These are phyloP conservation scores for Galendromus occidentalis DNA, from an alignment of 1,140 invertebrate species.

Conservation along the genomic window DNA sequence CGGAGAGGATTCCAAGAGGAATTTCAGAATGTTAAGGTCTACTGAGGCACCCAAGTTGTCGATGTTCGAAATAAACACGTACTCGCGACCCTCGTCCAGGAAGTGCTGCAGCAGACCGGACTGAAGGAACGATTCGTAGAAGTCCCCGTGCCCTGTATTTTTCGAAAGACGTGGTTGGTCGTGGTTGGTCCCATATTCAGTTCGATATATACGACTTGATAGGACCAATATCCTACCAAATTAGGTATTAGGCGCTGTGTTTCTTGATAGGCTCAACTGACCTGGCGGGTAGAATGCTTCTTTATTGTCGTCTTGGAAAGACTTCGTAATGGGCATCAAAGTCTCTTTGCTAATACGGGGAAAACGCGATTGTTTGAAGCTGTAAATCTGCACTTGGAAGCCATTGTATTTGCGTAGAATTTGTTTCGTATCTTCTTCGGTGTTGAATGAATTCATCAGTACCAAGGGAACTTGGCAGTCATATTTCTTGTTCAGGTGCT, in stretches of 20 bases:
- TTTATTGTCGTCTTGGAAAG: conserved; percentile 46
- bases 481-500: conserved; percentile 90
- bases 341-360: conserved; percentile 87
- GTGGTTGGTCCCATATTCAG: too few relatives aligned
- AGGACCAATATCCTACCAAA: too few relatives aligned
- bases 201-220: too few relatives aligned
- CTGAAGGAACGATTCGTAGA: conserved; percentile 86
- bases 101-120: conserved; percentile 80
- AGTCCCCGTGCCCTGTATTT: conserved; percentile 85
- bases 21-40: conserved; percentile 61
- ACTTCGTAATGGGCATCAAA: conserved; percentile 67
- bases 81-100: conserved; percentile 61
- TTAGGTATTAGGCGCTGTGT: too few relatives aligned
- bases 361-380: conserved; percentile 73
- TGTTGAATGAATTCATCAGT: conserved; percentile 99
- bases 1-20: conserved; percentile 37
- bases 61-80: conserved; percentile 97
- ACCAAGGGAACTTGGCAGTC: conserved; percentile 85
- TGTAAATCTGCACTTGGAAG: conserved; percentile 77
- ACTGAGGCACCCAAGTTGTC: conserved; percentile 98
- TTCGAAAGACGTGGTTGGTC: too few relatives aligned
- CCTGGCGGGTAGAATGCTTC: conserved; percentile 34
- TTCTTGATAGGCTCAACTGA: background rate
- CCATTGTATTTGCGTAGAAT: conserved; percentile 83
- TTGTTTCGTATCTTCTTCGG: conserved; percentile 90